Conservation (phyloP, 1,140 invertebrate genomes). For the Pteromalus puparum region DNA sequence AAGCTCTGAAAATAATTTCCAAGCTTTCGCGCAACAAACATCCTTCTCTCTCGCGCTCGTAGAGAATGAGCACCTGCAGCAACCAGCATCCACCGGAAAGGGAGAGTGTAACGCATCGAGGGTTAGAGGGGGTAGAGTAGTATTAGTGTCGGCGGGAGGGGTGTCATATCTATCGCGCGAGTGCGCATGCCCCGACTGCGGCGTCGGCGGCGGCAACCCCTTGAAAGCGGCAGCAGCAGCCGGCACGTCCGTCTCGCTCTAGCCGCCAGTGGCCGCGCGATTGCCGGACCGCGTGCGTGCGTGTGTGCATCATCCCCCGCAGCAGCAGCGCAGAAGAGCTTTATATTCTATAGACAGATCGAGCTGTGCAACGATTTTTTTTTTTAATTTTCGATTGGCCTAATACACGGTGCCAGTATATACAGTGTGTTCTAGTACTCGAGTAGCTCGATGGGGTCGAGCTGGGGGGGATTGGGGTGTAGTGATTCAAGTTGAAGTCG, state of each 20-base stretch:
- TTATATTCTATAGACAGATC: background rate
- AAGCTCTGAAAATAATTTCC: too few species aligned
- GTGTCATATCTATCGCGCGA: slow-evolving; percentile 51
- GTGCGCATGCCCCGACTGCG: slow-evolving; percentile 53
- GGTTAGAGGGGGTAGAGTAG: too few species aligned
- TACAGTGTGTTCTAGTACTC: too few species aligned
- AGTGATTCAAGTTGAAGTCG: too few species aligned
- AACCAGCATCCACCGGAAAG: background rate
- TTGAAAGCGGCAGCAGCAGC: slow-evolving; percentile 53
- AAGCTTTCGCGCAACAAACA: too few species aligned
- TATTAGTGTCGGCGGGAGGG: background rate
- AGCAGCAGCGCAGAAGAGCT: background rate
- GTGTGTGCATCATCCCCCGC: slow-evolving; percentile 15
- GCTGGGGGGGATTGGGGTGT: too few species aligned
- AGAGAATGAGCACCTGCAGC: background rate
- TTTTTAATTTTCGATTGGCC: too few species aligned
- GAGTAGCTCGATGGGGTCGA: too few species aligned
- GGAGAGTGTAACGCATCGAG: background rate
- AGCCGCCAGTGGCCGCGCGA: slow-evolving; percentile 72
- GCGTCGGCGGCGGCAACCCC: slow-evolving; percentile 57
- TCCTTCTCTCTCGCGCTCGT: background rate
- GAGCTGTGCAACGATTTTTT: background rate
- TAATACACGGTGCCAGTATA: too few species aligned
- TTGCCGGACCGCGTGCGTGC: slow-evolving; percentile 69
- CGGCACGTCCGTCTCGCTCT: slow-evolving; percentile 57